Evolutionary conservation across 2,113 vertebrate species (phyloP).

Genomic region (Hystrix brachyura): DNA sequence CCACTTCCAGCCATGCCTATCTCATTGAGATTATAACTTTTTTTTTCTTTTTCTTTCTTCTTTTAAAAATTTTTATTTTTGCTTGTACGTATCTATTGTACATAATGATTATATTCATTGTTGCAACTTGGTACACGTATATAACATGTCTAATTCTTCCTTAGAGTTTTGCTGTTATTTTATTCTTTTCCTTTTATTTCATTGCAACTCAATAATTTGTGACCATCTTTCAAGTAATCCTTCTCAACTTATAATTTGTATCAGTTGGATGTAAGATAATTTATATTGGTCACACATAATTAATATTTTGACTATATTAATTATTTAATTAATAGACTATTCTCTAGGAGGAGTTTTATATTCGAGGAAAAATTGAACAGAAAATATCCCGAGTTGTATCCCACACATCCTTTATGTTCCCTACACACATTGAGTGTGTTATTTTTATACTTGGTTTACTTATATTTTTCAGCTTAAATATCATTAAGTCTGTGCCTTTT

Average conservation of each 20-base stretch:
- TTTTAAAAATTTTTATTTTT: neutral
- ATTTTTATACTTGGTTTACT: neutral
- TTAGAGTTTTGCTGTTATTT: neutral
- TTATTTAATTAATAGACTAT: neutral
- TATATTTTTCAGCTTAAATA: neutral
- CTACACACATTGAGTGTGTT: neutral
- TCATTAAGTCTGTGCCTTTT: neutral
- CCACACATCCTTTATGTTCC: neutral
- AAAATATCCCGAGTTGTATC: neutral
- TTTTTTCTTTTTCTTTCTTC: neutral
- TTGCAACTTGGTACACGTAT: neutral
- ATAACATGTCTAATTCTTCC: neutral
- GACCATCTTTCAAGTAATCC: neutral
- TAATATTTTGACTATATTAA: neutral
- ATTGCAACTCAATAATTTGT: neutral
- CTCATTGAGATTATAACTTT: neutral
- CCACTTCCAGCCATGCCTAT: neutral
- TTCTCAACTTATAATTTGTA: constrained; percentile 9
- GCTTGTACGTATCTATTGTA: neutral
- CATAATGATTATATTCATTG: neutral
- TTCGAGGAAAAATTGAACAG: neutral
- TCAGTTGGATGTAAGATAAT: neutral
- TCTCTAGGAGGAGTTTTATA: neutral
- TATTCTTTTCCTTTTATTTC: neutral
- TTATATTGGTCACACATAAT: neutral